Base-by-base conservation (phyloP, 2,888 invertebrate genomes). In the Leucania comma region DNA sequence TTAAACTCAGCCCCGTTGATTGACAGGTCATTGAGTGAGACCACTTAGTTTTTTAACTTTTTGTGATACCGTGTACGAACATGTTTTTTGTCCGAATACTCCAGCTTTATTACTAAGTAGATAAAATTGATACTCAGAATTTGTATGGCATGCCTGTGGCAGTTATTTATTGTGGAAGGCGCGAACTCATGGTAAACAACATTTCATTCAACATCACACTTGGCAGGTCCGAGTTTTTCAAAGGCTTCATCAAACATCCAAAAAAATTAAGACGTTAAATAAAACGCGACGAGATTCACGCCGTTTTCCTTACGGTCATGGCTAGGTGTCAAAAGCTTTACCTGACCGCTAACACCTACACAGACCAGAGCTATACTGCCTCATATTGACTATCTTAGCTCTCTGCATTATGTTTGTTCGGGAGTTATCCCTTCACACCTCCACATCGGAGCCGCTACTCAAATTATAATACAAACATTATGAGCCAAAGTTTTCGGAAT, bases 271-370 rank as follows among this genome's bases (percentile, higher is more conserved):
- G 86, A 87, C 85, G 94, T 91, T 94, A 95, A 95, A 93, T 91
- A 93, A 89, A 91, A 92, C 88, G 93, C 93, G 95, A 91, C 88
- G 91, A 93, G 90, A 92, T 94, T 94, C 93, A 95, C 95, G 92
- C 95, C 89, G 87, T 88, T 89, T 6, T 85, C 86, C 85, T 87
- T 88, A 86, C 86, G 87, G 90, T 86, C 88, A 86, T 87, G 87
- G 91, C 89, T 94, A 95, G 95, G 96, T 96, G 95, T 95, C 95
- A 95, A 96, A 96, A 96, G 95, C 92, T 93, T 95, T 96, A 95
- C 95, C 95, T 95, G 95, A 90, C 91, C 91, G 85, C 86, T 87
- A 86, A 92, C 95, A 92, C 94, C 95, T 92, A 95, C 95, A 89
- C 94, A 80, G 85, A 81, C 84, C 86, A 86, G 84, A 86, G 86